These are phyloP conservation scores for Athripsodes cinereus DNA, from an alignment of 2,888 invertebrate genomes.

Conservation along the genomic window DNA sequence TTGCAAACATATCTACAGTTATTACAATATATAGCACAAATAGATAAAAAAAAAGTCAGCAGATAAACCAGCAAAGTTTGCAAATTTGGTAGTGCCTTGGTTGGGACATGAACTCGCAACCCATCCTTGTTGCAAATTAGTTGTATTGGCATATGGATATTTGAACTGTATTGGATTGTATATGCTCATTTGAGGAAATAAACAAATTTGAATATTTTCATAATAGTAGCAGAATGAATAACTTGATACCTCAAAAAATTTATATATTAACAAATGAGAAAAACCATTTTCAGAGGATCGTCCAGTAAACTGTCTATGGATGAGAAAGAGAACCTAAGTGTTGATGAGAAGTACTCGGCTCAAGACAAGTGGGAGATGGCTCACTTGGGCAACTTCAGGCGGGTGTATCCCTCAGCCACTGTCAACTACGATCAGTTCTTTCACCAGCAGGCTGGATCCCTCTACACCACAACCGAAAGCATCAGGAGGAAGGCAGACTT, in stretches of 20 bases:
- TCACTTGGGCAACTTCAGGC: slow-evolving; percentile 31
- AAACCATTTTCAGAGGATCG: slow-evolving; percentile 5
- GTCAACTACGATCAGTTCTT: slow-evolving; percentile 63
- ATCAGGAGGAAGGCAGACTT: slow-evolving; percentile 74
- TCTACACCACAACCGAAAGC: slow-evolving; percentile 70
- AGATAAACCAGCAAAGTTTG: too few species aligned
- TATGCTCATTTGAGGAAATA: too few species aligned
- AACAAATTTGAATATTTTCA: too few species aligned
- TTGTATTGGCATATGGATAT: too few species aligned
- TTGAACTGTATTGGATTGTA: too few species aligned
- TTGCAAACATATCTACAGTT: too few species aligned
- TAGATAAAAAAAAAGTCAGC: too few species aligned
- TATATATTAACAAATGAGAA: neutral
- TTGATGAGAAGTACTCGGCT: neutral
- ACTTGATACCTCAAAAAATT: neutral
- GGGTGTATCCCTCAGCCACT: slow-evolving; percentile 62
- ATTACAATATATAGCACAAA: too few species aligned
- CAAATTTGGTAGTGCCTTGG: too few species aligned
- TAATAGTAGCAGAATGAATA: neutral
- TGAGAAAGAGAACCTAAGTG: neutral
- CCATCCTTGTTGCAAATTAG: too few species aligned
- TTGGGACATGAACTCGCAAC: too few species aligned
- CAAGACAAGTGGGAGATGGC: neutral
- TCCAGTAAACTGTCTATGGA: slow-evolving; percentile 6
- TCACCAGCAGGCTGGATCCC: slow-evolving; percentile 66